Conservation (phyloP, 2,113 vertebrate genomes). For the Otocyon megalotis region DNA sequence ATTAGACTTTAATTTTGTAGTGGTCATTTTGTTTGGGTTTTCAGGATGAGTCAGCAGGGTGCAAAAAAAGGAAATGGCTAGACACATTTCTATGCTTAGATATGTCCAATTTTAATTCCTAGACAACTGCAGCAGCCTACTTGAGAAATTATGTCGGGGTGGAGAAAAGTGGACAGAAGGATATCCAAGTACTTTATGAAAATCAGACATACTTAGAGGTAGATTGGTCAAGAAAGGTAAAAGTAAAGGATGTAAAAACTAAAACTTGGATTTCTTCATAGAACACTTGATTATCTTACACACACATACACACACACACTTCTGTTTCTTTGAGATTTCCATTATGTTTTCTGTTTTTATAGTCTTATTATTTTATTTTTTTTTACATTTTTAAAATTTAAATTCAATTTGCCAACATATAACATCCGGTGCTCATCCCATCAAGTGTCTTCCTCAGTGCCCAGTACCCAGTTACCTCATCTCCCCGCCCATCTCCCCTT, state of each 20-base stretch:
- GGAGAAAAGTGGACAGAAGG: background rate
- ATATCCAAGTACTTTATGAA: background rate
- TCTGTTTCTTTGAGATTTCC: background rate
- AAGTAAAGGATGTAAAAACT: background rate
- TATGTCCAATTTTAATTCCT: background rate
- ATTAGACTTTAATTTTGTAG: background rate
- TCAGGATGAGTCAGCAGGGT: background rate
- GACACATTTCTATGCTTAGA: background rate
- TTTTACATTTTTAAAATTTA: too few relatives aligned
- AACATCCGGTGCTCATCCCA: too few relatives aligned
- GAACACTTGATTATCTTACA: background rate
- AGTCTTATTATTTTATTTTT: too few relatives aligned
- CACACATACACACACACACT: background rate
- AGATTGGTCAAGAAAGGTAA: background rate
- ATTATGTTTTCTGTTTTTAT: background rate
- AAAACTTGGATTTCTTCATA: background rate
- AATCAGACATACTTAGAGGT: background rate
- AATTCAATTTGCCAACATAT: too few relatives aligned
- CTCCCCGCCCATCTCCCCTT: too few relatives aligned
- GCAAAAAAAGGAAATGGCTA: background rate
- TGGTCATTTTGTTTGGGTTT: background rate
- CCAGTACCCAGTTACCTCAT: too few relatives aligned
- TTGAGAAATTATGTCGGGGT: background rate
- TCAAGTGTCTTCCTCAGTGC: too few relatives aligned
- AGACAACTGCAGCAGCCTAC: background rate